Evolutionary conservation across 2,113 vertebrate species (phyloP), one percentile per base, ranked within the genome.

Genomic region (Nesogale talazaci): DNA sequence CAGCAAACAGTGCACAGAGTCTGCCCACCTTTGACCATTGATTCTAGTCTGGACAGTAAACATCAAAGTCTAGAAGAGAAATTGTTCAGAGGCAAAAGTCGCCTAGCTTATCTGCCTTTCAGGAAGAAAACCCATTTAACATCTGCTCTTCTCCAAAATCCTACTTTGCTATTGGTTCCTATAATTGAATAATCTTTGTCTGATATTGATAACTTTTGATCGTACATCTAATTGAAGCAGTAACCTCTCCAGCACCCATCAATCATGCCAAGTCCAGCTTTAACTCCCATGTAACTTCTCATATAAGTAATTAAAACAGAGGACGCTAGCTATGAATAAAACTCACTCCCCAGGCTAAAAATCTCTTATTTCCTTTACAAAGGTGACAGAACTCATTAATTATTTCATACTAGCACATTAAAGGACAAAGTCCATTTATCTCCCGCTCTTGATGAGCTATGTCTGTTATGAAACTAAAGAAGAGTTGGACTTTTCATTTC

Each of bases 271-370:
- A 86, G 77, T 46, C 87, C 80, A 80, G 57, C 84, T 90, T 87
- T 96, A 80, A 65, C 85, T 95, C 74, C 65, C 84, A 9, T 29
- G 52, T 78, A 93, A 94, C 88, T 94, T 90, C 74, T 95, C 59
- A 19, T n/a, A 61, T 17, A 67, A 42, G 77, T 38, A 94, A 90
- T 94, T 88, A 92, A 92, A 75, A 17, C 16, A 81, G 31, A 67
- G 20, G 59, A 59, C 83, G 46, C 25, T 83, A 86, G 90, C 77
- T 77, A 63, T 78, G 52, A 83, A 46, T n/a, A 88, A 87, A 90
- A 94, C 17, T 83, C 52, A 88, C 2, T 86, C 23, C 87, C 61
- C n/a, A 20, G 78, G 57, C 61, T 79, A 36, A 36, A 15, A 4
- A 69, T 83, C 63, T 91, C 63, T 92, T 81, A n/a, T 38, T 85